phyloP scores from a whole-genome alignment of 2,888 invertebrate species.

The Drosophila atroscutellata region DNA sequence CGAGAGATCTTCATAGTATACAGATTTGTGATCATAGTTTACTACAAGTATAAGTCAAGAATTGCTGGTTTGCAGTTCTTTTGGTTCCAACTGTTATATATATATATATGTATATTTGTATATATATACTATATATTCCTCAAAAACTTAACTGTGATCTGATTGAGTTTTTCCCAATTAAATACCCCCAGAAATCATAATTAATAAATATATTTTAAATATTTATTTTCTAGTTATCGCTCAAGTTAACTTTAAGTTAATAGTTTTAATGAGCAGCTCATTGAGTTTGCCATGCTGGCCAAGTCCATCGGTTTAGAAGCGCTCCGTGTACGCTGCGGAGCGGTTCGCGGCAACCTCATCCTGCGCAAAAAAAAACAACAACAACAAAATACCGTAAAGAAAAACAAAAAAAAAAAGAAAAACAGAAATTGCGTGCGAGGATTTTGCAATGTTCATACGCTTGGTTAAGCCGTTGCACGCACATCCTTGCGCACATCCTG shows the following conservation, averaged over 20 bases:
- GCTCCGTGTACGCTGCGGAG: constrained; percentile 6
- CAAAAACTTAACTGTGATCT: background rate
- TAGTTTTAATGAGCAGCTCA: constrained; percentile 10
- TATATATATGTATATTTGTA: no score
- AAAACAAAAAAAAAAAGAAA: background rate
- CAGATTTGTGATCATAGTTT: no score
- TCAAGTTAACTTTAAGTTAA: background rate
- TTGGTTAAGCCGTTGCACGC: constrained; percentile 67
- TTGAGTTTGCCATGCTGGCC: background rate
- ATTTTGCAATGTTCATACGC: constrained; percentile 69
- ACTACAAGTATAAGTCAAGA: background rate
- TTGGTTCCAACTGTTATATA: no score
- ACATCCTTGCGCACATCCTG: constrained; percentile 67
- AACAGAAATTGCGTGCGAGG: constrained; percentile 64
- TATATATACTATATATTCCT: background rate
- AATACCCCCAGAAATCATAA: background rate
- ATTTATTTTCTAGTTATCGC: no score
- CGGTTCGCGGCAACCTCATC: constrained; percentile 20
- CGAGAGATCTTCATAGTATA: background rate
- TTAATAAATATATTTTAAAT: no score
- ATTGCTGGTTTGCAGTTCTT: no score
- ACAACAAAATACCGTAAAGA: background rate
- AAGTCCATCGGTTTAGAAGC: background rate
- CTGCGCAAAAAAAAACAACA: constrained; percentile 22
- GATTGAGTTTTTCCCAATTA: accelerated